Percentiles rank a stretch among this genome's conserved stretches.
phyloP scores from a whole-genome alignment of 2,797 vertebrate species.

The Hylomyscus alleni region DNA sequence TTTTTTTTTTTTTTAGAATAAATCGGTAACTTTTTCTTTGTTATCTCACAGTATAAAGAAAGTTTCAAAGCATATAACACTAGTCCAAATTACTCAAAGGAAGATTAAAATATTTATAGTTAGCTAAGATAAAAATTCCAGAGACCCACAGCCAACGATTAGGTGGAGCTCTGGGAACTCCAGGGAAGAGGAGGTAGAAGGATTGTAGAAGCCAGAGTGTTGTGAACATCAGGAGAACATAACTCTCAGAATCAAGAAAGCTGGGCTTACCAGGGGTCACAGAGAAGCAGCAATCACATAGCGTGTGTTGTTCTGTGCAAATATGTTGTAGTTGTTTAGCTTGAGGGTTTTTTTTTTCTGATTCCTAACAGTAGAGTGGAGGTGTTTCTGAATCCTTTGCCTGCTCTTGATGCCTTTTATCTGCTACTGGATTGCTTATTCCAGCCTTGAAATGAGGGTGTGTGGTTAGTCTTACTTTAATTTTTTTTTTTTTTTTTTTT shows the following conservation, averaged over 20 bases:
- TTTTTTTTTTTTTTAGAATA: conserved; percentile 9
- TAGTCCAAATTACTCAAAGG: not conserved
- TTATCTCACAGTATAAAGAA: not conserved
- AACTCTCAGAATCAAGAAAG: not conserved
- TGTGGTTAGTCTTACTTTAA: not conserved
- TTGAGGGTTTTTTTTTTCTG: not conserved
- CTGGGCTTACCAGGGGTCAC: not conserved
- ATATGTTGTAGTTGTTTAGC: not conserved
- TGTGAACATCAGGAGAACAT: not conserved
- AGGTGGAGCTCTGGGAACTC: not conserved
- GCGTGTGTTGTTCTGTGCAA: not conserved
- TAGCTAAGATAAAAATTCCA: not conserved
- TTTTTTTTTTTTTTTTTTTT: not conserved
- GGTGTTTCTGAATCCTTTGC: not conserved
- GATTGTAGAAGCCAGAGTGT: not conserved
- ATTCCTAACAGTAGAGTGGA: not conserved
- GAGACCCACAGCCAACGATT: not conserved
- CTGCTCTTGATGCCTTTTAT: not conserved
- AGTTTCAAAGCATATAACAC: not conserved
- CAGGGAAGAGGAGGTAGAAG: not conserved
- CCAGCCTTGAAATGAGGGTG: not conserved
- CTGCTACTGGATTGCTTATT: not conserved
- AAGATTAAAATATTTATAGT: not conserved
- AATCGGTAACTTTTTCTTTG: not conserved
- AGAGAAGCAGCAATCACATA: not conserved